A percentile compares a stretch with the other conserved stretches of the same genome.
Conservation (phyloP, 2,797 vertebrate genomes). For the Thamnophis elegans region DNA sequence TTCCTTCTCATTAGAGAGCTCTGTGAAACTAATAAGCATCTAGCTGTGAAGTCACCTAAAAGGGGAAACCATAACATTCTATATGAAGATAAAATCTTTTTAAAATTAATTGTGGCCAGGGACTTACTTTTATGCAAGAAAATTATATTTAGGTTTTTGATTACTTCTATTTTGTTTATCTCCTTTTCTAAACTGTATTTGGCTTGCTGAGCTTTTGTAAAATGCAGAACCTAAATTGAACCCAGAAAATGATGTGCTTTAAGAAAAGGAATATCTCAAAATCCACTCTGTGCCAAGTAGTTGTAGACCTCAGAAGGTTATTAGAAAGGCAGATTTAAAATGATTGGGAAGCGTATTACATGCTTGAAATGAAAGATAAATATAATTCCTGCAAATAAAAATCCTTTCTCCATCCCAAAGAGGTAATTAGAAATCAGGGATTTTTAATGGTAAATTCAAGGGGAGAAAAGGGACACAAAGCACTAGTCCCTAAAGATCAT, state of each 20-base stretch:
- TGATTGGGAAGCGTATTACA: neutral
- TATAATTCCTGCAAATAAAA: neutral
- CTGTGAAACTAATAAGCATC: neutral
- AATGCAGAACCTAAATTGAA: neutral
- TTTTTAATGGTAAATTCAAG: neutral
- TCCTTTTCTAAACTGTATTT: neutral
- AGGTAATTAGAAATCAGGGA: neutral
- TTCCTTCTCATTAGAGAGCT: neutral
- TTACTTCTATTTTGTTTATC: neutral
- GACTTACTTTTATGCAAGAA: neutral
- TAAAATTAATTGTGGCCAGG: neutral
- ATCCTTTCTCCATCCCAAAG: neutral
- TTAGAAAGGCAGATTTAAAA: neutral
- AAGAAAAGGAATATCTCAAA: neutral
- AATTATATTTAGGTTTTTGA: neutral
- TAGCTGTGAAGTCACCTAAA: neutral
- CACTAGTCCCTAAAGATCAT: neutral
- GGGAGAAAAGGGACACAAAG: neutral
- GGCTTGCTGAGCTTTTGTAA: neutral
- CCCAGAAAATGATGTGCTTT: neutral
- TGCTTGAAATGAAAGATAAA: slow-evolving; percentile 7
- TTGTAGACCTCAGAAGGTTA: neutral
- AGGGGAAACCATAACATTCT: neutral
- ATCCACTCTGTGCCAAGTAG: neutral
- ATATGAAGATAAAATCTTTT: neutral